These are phyloP conservation scores for Onchidella celtica DNA, from an alignment of 2,888 invertebrate species.

Conservation along the genomic window DNA sequence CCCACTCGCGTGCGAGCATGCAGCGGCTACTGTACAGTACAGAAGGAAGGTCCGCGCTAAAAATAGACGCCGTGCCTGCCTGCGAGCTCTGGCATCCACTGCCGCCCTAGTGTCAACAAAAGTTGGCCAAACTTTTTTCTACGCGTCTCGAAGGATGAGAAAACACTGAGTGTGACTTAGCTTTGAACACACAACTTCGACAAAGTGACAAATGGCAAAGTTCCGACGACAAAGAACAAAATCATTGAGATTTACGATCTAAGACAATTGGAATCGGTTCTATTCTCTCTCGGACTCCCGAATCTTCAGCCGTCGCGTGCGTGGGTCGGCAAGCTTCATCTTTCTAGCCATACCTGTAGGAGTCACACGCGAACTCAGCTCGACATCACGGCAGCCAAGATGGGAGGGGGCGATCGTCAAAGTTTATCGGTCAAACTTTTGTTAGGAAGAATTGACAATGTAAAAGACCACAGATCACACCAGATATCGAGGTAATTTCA, in stretches of 20 bases:
- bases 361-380: slow-evolving; percentile 27
- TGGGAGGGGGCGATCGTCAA: background rate
- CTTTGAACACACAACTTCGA: background rate
- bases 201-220: slow-evolving; percentile 13
- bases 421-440: background rate
- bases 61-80: slow-evolving; percentile 37
- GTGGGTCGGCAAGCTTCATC: slow-evolving; percentile 1
- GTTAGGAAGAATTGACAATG: background rate
- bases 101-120: slow-evolving; percentile 46
- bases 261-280: too few species aligned
- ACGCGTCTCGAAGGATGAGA: slow-evolving; percentile 17
- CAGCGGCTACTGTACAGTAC: slow-evolving; percentile 44
- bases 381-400: background rate
- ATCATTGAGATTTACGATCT: too few species aligned
- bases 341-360: slow-evolving; percentile 29
- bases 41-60: slow-evolving; percentile 33
- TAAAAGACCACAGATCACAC: background rate
- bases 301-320: background rate
- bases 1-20: slow-evolving; percentile 33
- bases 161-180: slow-evolving; percentile 9
- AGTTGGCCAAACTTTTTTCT: slow-evolving; percentile 39
- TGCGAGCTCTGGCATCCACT: slow-evolving; percentile 41
- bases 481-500: background rate
- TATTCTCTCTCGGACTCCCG: background rate
- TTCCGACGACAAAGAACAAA: background rate